Evolutionary conservation across 2,888 invertebrate genomes (phyloP).

Genomic region (Lucinisca nassula): DNA sequence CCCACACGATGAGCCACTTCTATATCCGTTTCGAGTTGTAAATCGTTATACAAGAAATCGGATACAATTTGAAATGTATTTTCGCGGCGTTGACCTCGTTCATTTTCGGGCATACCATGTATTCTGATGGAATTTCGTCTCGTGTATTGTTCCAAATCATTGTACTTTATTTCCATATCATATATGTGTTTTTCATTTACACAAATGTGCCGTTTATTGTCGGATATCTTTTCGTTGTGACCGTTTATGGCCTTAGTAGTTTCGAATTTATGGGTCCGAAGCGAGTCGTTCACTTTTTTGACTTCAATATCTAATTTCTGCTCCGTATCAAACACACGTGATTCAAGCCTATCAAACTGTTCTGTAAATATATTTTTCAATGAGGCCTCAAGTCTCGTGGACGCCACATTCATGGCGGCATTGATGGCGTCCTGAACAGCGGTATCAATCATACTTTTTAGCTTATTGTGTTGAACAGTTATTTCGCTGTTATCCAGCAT

Average conservation of each 20-base stretch:
- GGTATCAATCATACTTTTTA: neutral
- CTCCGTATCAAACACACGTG: neutral
- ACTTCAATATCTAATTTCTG: neutral
- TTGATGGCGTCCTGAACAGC: neutral
- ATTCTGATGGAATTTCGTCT: neutral
- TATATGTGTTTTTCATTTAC: neutral
- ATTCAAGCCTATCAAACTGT: neutral
- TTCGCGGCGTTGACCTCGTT: neutral
- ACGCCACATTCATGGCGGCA: neutral
- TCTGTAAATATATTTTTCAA: neutral
- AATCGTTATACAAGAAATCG: neutral
- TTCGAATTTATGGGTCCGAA: neutral
- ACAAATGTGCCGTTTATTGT: neutral
- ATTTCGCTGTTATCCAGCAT: neutral
- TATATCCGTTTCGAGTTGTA: neutral
- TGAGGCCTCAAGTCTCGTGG: neutral
- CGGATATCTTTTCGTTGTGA: neutral
- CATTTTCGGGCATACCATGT: neutral
- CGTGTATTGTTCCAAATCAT: neutral
- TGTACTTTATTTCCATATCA: neutral
- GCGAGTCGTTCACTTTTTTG: neutral
- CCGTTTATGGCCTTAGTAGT: neutral
- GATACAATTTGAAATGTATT: neutral
- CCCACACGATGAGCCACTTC: neutral
- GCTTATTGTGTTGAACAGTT: neutral